A percentile compares a stretch with the other conserved stretches of the same genome.
Conservation (phyloP, 2,113 vertebrate genomes). For the Scomber colias region DNA sequence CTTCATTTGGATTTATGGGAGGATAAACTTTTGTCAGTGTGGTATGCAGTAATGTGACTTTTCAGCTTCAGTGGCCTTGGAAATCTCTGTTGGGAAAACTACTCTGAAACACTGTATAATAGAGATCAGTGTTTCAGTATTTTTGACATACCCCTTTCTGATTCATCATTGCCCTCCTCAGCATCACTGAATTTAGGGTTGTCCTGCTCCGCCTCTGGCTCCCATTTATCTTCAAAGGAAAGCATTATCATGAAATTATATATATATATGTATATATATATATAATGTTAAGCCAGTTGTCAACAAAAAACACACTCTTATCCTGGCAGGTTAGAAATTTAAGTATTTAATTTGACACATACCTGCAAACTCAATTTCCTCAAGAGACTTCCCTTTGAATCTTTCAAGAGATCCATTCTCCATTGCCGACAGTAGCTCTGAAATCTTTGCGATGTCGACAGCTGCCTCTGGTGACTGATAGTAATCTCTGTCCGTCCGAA, state of each 20-base stretch:
- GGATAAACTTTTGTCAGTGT: too few relatives aligned
- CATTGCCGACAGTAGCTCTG: conserved; percentile 55
- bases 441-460: conserved; percentile 63
- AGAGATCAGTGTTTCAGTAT: neutral
- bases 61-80: neutral
- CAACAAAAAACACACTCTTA: too few relatives aligned
- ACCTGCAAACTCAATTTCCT: conserved; percentile 74
- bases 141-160: conserved; percentile 16
- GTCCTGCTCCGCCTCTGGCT: neutral
- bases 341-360: neutral
- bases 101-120: too few relatives aligned
- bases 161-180: conserved; percentile 6
- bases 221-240: conserved; percentile 46
- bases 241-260: neutral
- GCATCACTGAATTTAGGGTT: neutral
- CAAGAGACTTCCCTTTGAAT: conserved; percentile 68
- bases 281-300: too few relatives aligned
- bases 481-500: conserved; percentile 53
- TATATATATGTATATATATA: neutral
- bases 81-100: neutral
- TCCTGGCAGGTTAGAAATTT: neutral
- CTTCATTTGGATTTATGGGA: neutral
- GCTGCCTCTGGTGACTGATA: conserved; percentile 63
- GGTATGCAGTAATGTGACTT: neutral
- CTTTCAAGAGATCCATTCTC: conserved; percentile 41